Evolutionary conservation across 2,113 vertebrate genomes (phyloP).

Genomic region (Istiophorus platypterus): DNA sequence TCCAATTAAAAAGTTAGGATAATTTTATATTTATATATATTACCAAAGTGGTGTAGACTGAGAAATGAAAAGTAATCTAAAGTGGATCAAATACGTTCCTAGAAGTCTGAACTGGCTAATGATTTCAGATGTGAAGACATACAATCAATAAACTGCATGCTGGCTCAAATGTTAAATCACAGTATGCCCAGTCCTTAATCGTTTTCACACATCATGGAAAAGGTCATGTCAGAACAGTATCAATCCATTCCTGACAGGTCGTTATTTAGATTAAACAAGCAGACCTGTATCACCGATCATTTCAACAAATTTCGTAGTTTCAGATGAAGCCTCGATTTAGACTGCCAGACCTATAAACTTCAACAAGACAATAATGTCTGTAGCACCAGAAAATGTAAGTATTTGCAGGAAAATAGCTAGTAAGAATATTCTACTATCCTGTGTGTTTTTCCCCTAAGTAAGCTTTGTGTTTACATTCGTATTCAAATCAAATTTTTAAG

Average conservation of each 20-base stretch:
- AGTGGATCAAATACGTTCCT: constrained; percentile 48
- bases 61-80: constrained; percentile 18
- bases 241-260: constrained; percentile 62
- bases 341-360: neutral
- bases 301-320: constrained; percentile 2
- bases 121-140: constrained; percentile 67
- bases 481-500: neutral
- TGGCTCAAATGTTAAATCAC: constrained; percentile 83
- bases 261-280: constrained; percentile 57
- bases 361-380: neutral
- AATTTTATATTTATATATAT: neutral
- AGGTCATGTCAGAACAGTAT: constrained; percentile 75
- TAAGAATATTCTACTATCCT: neutral
- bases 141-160: constrained; percentile 75
- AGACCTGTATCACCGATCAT: constrained; percentile 21
- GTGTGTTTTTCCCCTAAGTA: neutral
- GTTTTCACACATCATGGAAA: constrained; percentile 78
- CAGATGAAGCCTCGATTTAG: neutral
- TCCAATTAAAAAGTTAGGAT: neutral
- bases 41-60: constrained; percentile 18
- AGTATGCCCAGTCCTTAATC: constrained; percentile 76
- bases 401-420: neutral
- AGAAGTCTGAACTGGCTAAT: constrained; percentile 47
- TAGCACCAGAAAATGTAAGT: neutral
- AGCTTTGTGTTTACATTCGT: neutral